Base-by-base conservation (phyloP, 2,113 vertebrate genomes). In the Callipepla squamata region DNA sequence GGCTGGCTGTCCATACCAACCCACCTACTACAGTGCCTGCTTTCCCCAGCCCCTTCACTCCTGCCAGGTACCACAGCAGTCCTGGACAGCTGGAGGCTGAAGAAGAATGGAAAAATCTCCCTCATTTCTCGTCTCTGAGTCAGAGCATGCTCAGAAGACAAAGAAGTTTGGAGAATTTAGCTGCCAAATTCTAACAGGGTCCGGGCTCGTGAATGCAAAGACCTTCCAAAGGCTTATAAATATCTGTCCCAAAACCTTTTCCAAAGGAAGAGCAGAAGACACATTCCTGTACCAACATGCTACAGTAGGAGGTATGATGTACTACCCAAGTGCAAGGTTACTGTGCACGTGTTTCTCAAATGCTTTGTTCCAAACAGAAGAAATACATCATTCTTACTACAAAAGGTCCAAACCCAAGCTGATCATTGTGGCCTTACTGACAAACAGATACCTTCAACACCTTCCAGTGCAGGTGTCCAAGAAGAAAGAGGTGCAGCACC, bases 211-310 rank as follows among this genome's bases (percentile, higher is more conserved):
- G 61, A 80, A 80, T 2, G 6, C 73, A 40, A 67, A 93, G 51
- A 84, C n/a, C 20, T 96, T 90, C 83, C 82, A 78, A 88, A 77
- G 47, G 38, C 57, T 74, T 85, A 66, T 69, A 81, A 95, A 90
- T 65, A 30, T 26, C 50, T 77, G 45, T 69, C 70, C 63, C 13
- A 4, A 55, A 90, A 90, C n/a, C 47, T 85, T 80, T 91, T 80
- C 72, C 77, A 88, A 65, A 72, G 70, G 78, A 92, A 75, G 21
- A 83, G 50, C 67, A 83, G 72, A 88, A 90, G 83, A 80, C 57
- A 51, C 73, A 78, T 75, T 83, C 73, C 57, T 50, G 59, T 80
- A 80, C 47, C 63, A 55, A 34, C 12, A 8, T 0, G 5, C 68
- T 87, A 11, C 40, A 53, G 65, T 6, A 69, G 32, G 34, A 70